Conservation (phyloP, 1,140 invertebrate species). For the Cotesia vestalis region DNA sequence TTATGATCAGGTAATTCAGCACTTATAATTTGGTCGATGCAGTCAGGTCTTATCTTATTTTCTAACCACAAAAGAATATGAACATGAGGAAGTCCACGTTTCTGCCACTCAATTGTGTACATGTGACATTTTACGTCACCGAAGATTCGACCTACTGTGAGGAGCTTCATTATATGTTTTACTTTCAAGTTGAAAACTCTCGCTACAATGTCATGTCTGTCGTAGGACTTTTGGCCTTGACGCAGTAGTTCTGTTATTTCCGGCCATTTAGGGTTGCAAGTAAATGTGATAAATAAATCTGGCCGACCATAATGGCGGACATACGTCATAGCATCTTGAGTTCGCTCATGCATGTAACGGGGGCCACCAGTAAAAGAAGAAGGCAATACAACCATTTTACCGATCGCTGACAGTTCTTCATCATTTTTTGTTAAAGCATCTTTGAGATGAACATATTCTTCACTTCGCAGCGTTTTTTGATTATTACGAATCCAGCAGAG, state of each 20-base stretch:
- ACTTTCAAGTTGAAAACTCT: constrained; percentile 39
- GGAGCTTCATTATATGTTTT: background rate
- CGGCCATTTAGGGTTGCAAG: constrained; percentile 47
- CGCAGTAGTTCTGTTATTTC: constrained; percentile 42
- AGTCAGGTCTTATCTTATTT: constrained; percentile 35
- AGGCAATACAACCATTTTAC: constrained; percentile 56
- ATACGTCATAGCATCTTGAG: background rate
- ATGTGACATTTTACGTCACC: constrained; percentile 52
- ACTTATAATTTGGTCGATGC: constrained; percentile 37
- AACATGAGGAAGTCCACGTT: constrained; percentile 29
- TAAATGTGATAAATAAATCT: too few relatives aligned
- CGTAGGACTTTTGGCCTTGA: constrained; percentile 44
- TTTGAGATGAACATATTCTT: constrained; percentile 39
- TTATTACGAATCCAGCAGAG: constrained; percentile 58
- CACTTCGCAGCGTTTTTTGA: constrained; percentile 56
- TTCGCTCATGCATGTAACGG: constrained; percentile 61
- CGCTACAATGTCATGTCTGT: constrained; percentile 47
- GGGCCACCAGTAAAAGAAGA: constrained; percentile 60
- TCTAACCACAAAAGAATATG: constrained; percentile 41
- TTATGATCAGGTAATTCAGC: constrained; percentile 40
- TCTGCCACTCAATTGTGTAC: constrained; percentile 42
- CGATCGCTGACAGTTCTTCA: background rate
- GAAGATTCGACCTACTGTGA: constrained; percentile 37
- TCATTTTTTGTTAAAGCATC: constrained; percentile 35
- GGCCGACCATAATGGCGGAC: too few relatives aligned